A percentile compares a stretch with the other conserved stretches of the same genome.
Conservation (phyloP, 2,113 vertebrate species). For the Chaetorhynchus papuensis region DNA sequence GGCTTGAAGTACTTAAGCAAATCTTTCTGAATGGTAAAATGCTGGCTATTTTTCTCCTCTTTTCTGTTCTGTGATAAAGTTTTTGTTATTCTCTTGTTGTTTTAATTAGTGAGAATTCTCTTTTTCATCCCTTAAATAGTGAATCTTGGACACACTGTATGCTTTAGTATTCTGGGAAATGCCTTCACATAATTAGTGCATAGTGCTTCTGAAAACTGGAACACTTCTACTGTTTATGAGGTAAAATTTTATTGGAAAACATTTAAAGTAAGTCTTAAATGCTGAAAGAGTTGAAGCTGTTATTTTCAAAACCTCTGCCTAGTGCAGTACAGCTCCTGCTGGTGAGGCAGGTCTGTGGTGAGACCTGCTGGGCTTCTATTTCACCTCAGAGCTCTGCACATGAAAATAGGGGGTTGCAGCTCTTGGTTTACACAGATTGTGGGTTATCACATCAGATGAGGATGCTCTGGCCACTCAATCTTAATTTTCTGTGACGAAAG, state of each 20-base stretch:
- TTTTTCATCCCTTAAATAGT: background rate
- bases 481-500: background rate
- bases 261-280: background rate
- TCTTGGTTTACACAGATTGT: background rate
- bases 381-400: background rate
- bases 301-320: background rate
- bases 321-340: background rate
- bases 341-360: background rate
- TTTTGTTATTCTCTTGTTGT: background rate
- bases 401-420: background rate
- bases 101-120: background rate
- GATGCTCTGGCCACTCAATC: background rate
- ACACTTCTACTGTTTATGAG: background rate
- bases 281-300: background rate
- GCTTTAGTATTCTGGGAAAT: background rate
- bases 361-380: background rate
- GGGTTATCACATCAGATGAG: background rate
- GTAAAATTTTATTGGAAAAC: background rate
- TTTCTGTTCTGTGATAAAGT: background rate
- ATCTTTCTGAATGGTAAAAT: slow-evolving; percentile 33
- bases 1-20: slow-evolving; percentile 23
- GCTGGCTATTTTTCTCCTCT: background rate
- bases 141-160: background rate
- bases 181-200: background rate
- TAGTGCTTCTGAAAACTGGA: background rate